Conservation (phyloP, 2,888 invertebrate species). For the Dicyrtomina minuta region DNA sequence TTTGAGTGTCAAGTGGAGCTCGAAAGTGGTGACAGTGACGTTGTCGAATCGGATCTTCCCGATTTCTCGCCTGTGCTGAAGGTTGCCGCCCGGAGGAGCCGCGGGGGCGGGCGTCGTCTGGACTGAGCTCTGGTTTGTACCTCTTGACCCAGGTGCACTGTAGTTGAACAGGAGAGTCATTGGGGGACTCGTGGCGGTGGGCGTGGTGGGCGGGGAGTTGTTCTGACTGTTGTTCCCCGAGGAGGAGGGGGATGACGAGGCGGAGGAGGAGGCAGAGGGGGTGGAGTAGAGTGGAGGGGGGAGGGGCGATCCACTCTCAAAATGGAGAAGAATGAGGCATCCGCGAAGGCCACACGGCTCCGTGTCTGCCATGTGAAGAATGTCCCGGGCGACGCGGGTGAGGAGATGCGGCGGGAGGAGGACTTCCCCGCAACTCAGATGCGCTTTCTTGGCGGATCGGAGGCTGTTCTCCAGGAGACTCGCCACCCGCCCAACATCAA, state of each 20-base stretch:
- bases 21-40: slow-evolving; percentile 84
- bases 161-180: too few species aligned
- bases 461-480: slow-evolving; percentile 75
- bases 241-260: slow-evolving; percentile 38
- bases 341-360: slow-evolving; percentile 82
- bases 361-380: slow-evolving; percentile 78
- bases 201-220: slow-evolving; percentile 21
- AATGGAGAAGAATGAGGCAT: slow-evolving; percentile 48
- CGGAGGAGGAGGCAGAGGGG: not conserved
- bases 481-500: too few species aligned
- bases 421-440: slow-evolving; percentile 80
- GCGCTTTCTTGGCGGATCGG: slow-evolving; percentile 75
- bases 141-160: too few species aligned
- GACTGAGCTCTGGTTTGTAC: not conserved
- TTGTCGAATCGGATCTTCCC: slow-evolving; percentile 84
- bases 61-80: slow-evolving; percentile 56
- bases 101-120: not conserved
- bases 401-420: slow-evolving; percentile 80
- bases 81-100: not conserved
- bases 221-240: slow-evolving; percentile 35
- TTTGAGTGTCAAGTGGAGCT: slow-evolving; percentile 82
- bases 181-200: not conserved
- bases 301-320: slow-evolving; percentile 33
- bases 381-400: slow-evolving; percentile 74
- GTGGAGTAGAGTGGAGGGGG: slow-evolving; percentile 19